A percentile compares a stretch with the other conserved stretches of the same genome.
These are phyloP conservation scores for Eupithecia dodoneata DNA, from an alignment of 2,888 invertebrate genomes.

Conservation along the genomic window DNA sequence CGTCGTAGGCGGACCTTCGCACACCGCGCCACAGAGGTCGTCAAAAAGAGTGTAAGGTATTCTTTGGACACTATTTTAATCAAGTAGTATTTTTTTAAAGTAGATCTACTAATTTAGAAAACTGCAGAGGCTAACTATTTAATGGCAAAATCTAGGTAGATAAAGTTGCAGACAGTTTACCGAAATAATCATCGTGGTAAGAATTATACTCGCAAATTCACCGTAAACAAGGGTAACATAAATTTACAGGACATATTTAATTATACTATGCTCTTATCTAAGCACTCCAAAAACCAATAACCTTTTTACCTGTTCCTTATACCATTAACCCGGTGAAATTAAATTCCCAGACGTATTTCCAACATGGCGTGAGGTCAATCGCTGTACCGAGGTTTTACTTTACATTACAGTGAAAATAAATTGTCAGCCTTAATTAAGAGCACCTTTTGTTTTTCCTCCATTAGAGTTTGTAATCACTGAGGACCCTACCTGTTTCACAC, in stretches of 20 bases:
- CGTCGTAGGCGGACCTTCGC: no score
- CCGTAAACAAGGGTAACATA: conserved; percentile 2
- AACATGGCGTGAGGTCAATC: conserved; percentile 41
- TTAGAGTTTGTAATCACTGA: conserved; percentile 87
- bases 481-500: conserved; percentile 90
- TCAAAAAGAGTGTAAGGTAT: neutral
- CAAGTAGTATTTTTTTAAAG: no score
- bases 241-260: neutral
- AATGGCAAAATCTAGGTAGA: neutral
- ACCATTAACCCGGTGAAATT: conserved; percentile 35
- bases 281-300: conserved; percentile 13
- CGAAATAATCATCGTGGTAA: neutral
- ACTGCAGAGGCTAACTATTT: neutral
- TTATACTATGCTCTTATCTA: conserved; percentile 3
- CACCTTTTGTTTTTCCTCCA: conserved; percentile 84
- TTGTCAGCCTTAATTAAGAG: conserved; percentile 47
- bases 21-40: no score
- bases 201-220: neutral
- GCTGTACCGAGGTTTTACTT: conserved; percentile 43
- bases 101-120: no score
- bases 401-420: conserved; percentile 46
- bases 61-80: neutral
- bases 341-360: conserved; percentile 40
- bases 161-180: neutral
- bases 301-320: conserved; percentile 24